Conservation (phyloP, 2,797 vertebrate species). For the Chromobotia macracanthus region DNA sequence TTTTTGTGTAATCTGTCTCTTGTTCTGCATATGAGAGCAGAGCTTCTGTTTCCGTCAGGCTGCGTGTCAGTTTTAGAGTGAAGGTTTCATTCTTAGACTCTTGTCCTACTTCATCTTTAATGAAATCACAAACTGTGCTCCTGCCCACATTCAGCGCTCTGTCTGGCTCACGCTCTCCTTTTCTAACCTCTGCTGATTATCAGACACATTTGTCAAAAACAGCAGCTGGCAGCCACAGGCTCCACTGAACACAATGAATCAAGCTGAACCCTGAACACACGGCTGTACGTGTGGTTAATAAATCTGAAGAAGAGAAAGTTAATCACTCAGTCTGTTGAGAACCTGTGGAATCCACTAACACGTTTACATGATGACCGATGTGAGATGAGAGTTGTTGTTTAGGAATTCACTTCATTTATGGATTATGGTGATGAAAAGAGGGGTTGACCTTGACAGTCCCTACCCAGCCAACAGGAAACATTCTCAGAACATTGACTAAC, state of each 20-base stretch:
- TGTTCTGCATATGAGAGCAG: background rate
- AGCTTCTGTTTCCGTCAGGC: background rate
- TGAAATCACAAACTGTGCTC: constrained; percentile 20
- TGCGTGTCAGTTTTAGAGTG: constrained; percentile 21
- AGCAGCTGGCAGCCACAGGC: constrained; percentile 1
- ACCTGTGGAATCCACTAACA: background rate
- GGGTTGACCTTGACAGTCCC: background rate
- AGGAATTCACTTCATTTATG: background rate
- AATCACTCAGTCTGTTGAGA: background rate
- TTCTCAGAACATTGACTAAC: no score
- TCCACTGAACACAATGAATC: constrained; percentile 7
- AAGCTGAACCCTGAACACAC: constrained; percentile 11
- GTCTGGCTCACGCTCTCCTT: background rate
- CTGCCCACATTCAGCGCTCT: background rate
- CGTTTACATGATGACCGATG: background rate
- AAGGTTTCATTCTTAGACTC: constrained; percentile 3
- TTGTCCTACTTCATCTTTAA: constrained; percentile 4
- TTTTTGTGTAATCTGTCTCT: no score
- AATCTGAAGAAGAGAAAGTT: background rate
- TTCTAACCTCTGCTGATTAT: background rate
- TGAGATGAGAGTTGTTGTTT: background rate
- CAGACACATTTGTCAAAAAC: background rate
- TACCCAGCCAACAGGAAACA: no score
- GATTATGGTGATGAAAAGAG: background rate
- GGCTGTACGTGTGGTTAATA: background rate